phyloP scores from a whole-genome alignment of 1,140 invertebrate genomes.

The Nixonia krombeini region DNA sequence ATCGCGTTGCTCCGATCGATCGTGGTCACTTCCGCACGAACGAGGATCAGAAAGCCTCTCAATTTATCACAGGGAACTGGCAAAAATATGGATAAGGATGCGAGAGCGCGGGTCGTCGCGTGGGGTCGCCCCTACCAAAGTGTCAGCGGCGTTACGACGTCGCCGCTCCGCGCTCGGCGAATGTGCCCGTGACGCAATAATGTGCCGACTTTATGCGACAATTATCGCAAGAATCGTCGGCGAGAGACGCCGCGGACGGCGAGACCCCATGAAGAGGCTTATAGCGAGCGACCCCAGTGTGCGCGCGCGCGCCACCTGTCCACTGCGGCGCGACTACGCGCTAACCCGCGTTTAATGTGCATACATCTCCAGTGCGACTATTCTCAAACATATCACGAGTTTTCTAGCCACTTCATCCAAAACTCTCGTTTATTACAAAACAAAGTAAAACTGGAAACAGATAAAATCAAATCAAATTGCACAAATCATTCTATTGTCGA shows the following conservation, averaged over 20 bases:
- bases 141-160: slow-evolving; percentile 57
- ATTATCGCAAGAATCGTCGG: slow-evolving; percentile 62
- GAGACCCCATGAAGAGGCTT: slow-evolving; percentile 58
- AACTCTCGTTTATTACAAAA: too few relatives aligned
- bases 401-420: too few relatives aligned
- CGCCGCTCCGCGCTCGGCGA: slow-evolving; percentile 45
- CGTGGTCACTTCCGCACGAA: not conserved
- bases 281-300: slow-evolving; percentile 58
- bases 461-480: too few relatives aligned
- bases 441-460: too few relatives aligned
- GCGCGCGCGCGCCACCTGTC: slow-evolving; percentile 65
- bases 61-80: too few relatives aligned
- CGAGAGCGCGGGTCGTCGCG: slow-evolving; percentile 42
- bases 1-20: too few relatives aligned
- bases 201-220: slow-evolving; percentile 68
- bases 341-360: slow-evolving; percentile 6
- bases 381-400: too few relatives aligned
- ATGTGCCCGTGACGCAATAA: slow-evolving; percentile 65
- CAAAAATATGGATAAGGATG: not conserved
- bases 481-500: too few relatives aligned
- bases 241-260: slow-evolving; percentile 54
- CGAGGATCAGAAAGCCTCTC: too few relatives aligned
- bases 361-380: too few relatives aligned
- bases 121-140: slow-evolving; percentile 53
- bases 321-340: slow-evolving; percentile 24